phyloP scores from a whole-genome alignment of 30 jellyfish, hydroid and myxozoan genomes.

The Chrysaora quinquecirrha region DNA sequence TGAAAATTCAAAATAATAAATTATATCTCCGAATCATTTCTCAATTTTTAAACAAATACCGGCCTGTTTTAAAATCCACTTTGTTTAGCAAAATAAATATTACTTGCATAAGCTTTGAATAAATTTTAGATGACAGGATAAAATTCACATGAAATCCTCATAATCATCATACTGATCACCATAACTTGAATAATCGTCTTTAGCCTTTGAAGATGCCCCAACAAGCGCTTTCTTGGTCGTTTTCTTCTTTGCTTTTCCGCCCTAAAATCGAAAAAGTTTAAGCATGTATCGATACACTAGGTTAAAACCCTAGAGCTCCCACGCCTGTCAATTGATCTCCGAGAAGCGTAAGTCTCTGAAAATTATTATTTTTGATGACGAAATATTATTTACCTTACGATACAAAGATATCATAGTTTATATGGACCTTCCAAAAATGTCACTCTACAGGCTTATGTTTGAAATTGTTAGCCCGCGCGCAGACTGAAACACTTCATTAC shows the following conservation, averaged over 20 bases:
- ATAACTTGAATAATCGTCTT: conserved; percentile 58
- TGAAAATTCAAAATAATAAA: background rate
- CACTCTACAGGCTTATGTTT: too few relatives aligned
- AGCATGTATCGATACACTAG: too few relatives aligned
- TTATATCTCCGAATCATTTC: background rate
- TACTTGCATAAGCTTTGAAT: background rate
- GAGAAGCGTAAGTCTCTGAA: too few relatives aligned
- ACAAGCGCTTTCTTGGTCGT: conserved; percentile 48
- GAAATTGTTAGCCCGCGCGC: too few relatives aligned
- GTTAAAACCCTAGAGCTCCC: too few relatives aligned
- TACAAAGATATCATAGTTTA: too few relatives aligned
- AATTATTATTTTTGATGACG: too few relatives aligned
- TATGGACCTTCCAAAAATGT: too few relatives aligned
- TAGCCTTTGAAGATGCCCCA: conserved; percentile 74
- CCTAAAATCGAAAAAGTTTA: conserved; percentile 25
- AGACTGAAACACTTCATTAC: too few relatives aligned
- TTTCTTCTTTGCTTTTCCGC: conserved; percentile 56
- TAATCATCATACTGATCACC: conserved; percentile 79
- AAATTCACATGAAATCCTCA: conserved; percentile 84
- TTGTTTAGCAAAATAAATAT: background rate
- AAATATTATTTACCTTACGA: background rate
- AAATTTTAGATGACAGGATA: background rate
- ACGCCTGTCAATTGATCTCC: too few relatives aligned
- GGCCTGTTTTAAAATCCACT: background rate
- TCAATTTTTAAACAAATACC: background rate